phyloP scores from a whole-genome alignment of 1,140 invertebrate species.

The Drosophila tristis region DNA sequence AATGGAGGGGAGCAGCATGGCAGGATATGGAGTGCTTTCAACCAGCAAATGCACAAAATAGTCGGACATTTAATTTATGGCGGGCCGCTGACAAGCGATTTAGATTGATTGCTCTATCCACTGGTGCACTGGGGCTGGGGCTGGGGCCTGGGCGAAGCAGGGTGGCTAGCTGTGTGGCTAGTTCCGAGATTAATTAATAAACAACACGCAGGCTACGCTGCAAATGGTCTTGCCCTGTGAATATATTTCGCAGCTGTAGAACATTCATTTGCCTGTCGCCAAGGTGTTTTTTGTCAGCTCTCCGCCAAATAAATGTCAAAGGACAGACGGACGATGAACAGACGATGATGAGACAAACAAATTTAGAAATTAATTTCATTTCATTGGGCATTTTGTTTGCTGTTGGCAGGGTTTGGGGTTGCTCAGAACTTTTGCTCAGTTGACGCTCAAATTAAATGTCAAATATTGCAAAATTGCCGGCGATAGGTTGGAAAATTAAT shows the following conservation, averaged over 20 bases:
- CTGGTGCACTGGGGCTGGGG: too few relatives aligned
- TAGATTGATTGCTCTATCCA: conserved; percentile 65
- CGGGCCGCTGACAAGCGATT: conserved; percentile 70
- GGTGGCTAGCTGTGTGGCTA: not conserved
- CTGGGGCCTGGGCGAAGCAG: not conserved
- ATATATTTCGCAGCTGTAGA: conserved; percentile 16
- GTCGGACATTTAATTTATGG: conserved; percentile 56
- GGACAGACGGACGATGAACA: conserved; percentile 6
- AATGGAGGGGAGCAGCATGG: too few relatives aligned
- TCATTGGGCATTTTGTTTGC: conserved; percentile 30
- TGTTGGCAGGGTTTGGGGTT: too few relatives aligned
- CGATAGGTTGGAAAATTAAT: conserved; percentile 56
- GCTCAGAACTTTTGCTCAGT: conserved; percentile 15
- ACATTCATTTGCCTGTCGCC: conserved; percentile 44
- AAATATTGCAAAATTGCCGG: conserved; percentile 54
- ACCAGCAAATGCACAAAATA: conserved; percentile 8
- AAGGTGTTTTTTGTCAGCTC: conserved; percentile 43
- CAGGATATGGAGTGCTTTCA: not conserved
- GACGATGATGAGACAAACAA: conserved; percentile 37
- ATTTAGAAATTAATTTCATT: conserved; percentile 70
- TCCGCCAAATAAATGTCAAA: conserved; percentile 56
- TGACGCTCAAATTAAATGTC: conserved; percentile 61
- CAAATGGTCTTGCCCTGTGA: conserved; percentile 30
- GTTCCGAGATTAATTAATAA: conserved; percentile 73
- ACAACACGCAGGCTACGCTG: conserved; percentile 50